A percentile compares a stretch with the other conserved stretches of the same genome.
These are phyloP conservation scores for Drosophila histrio DNA, from an alignment of 2,888 invertebrate genomes.

Conservation along the genomic window DNA sequence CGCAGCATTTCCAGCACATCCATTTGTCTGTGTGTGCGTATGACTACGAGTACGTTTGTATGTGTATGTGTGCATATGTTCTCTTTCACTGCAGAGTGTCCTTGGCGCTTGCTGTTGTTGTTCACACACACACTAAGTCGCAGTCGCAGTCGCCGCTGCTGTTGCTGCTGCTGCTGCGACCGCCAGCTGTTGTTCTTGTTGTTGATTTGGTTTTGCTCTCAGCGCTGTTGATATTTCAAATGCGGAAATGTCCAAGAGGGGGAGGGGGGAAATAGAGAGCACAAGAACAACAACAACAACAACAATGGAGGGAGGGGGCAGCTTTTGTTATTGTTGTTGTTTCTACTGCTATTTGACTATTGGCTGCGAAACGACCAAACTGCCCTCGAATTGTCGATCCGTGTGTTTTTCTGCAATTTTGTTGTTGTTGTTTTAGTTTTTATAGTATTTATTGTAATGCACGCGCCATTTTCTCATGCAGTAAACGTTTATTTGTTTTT, in stretches of 20 bases:
- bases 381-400: conserved; percentile 20
- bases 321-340: background rate
- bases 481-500: conserved; percentile 9
- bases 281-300: conserved; percentile 15
- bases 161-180: background rate
- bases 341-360: background rate
- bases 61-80: conserved; percentile 12
- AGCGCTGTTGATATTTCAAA: conserved; percentile 39
- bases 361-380: conserved; percentile 15
- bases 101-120: conserved; percentile 27
- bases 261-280: no score
- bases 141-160: background rate
- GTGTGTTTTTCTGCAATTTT: conserved; percentile 33
- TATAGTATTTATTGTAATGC: conserved; percentile 17
- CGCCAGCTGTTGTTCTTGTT: conserved; percentile 16
- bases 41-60: conserved; percentile 5
- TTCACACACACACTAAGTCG: conserved; percentile 21
- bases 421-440: background rate
- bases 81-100: conserved; percentile 18
- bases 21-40: conserved; percentile 37
- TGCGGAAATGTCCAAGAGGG: conserved; percentile 47
- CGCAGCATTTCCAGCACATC: conserved; percentile 69
- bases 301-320: background rate
- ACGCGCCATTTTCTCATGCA: conserved; percentile 44
- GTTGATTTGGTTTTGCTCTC: conserved; percentile 18